Evolutionary conservation across 1,140 invertebrate species (phyloP).

Genomic region (Nephila pilipes): DNA sequence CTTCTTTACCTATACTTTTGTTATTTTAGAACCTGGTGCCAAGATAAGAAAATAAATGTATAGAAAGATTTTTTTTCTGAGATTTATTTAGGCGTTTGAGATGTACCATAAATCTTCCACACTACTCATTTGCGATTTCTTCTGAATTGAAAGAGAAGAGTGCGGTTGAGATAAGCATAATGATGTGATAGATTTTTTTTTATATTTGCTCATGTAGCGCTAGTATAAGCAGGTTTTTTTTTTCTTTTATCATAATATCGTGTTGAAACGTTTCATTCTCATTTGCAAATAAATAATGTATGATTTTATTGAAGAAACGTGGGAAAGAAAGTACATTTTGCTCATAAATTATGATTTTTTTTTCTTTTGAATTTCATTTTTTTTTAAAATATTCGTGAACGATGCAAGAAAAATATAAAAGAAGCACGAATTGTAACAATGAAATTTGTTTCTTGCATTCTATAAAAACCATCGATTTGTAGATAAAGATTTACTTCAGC

Average conservation of each 20-base stretch:
- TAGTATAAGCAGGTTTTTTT: background rate
- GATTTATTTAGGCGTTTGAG: conserved; percentile 23
- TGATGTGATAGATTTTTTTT: background rate
- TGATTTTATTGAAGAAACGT: background rate
- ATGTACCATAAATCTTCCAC: conserved; percentile 4
- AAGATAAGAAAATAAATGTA: conserved; percentile 20
- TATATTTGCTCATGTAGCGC: background rate
- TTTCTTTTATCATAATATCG: background rate
- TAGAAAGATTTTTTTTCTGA: conserved; percentile 2
- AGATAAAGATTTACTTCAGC: too few species aligned
- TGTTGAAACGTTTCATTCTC: background rate
- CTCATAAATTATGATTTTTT: too few species aligned
- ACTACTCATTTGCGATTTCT: conserved; percentile 26
- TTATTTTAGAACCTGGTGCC: conserved; percentile 13
- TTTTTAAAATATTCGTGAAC: too few species aligned
- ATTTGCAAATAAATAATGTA: background rate
- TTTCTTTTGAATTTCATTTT: too few species aligned
- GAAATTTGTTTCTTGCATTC: too few species aligned
- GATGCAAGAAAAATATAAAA: too few species aligned
- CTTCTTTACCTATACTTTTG: background rate
- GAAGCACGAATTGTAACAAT: too few species aligned
- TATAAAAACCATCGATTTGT: too few species aligned
- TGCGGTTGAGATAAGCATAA: background rate
- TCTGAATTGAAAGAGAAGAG: background rate
- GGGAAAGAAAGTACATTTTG: background rate